Conservation (phyloP, 2,888 invertebrate species). For the Hydrotaea cyrtoneurina region DNA sequence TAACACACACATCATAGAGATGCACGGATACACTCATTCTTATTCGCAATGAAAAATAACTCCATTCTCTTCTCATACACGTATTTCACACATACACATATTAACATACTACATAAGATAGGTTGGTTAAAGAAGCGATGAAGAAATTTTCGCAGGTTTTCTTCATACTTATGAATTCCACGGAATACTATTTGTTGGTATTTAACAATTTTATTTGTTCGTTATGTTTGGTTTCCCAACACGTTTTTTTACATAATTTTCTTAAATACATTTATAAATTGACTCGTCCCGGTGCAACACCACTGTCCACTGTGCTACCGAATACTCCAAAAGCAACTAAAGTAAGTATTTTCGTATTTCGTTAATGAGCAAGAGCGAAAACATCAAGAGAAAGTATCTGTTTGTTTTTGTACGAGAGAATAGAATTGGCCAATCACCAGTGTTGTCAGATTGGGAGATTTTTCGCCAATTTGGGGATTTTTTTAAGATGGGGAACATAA, state of each 20-base stretch:
- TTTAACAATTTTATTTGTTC: no score
- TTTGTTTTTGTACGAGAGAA: neutral
- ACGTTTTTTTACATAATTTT: constrained; percentile 56
- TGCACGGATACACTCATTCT: neutral
- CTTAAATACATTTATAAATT: constrained; percentile 37
- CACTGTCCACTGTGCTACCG: constrained; percentile 39
- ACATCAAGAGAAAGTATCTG: constrained; percentile 7
- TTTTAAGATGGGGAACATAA: no score
- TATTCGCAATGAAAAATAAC: constrained; percentile 17
- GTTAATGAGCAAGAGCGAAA: constrained; percentile 34
- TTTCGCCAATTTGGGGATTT: no score
- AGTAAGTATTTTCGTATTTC: constrained; percentile 52
- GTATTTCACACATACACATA: constrained; percentile 15
- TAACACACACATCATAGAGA: neutral
- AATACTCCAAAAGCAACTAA: constrained; percentile 56
- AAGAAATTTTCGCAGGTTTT: no score
- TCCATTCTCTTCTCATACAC: constrained; percentile 7
- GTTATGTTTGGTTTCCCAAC: constrained; percentile 27
- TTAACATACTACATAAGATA: neutral
- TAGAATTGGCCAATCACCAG: neutral
- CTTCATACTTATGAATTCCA: constrained; percentile 5
- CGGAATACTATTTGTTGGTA: neutral
- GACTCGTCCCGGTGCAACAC: constrained; percentile 44
- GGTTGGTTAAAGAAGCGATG: neutral
- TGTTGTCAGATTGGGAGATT: no score